Base-by-base conservation (phyloP, 1,140 invertebrate species). In the Aleiodes sp. region DNA sequence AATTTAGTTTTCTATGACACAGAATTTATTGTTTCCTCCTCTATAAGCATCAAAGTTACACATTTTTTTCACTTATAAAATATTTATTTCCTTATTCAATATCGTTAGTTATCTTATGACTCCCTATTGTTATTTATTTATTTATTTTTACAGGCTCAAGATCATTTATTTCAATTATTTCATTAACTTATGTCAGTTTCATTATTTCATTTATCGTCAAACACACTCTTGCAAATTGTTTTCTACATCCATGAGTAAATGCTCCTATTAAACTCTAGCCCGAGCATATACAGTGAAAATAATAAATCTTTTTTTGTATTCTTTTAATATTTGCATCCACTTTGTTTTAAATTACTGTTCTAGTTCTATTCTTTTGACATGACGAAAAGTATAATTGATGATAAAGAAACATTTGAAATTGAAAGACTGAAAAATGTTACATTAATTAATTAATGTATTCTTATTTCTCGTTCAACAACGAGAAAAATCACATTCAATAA, bases 61-160 rank as follows among this genome's bases (percentile, higher is more conserved):
- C 71, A 73, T 77, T 75, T 77, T 74, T 79, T 80, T 83, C 76
- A 78, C 75, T 83, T 82, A 81, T 76, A 83, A 84, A 84, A 81
- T 83, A 82, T 81, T 70, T 78, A 75, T 78, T 76, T 76, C 10
- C 46, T 52, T 52, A 52, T 21, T 43, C n/a, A n/a, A 43, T 43
- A 43, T 43, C 39, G 39, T 43, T n/a, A n/a, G n/a, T n/a, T n/a
- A n/a, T n/a, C n/a, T n/a, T n/a, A n/a, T n/a, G 39, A 43, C 8
- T 46, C 14, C 16, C 41, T 52, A 52, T 52, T 52, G 46, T 3
- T 52, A 2, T n/a, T n/a, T n/a, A 52, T 16, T 52, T 8, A 43
- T 43, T 16, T 43, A 52, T 52, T 52, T 52, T 52, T 52, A 52
- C 46, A 52, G 46, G 46, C 46, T 52, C 21, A 52, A 21, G 46